Conservation (phyloP, 2,113 vertebrate genomes). For the Maylandia zebra region DNA sequence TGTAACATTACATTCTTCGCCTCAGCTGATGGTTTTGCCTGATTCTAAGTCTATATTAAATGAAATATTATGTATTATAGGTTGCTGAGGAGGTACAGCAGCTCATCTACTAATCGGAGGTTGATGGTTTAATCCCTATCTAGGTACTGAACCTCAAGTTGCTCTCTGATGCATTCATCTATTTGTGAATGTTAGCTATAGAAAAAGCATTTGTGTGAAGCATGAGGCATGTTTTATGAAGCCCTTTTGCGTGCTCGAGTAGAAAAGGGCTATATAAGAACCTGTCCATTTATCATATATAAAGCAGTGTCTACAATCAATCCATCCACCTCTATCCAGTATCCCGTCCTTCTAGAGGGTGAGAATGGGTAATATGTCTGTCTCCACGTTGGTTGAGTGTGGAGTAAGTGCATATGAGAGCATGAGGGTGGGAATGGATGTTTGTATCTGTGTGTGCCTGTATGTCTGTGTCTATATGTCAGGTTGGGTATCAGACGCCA, state of each 20-base stretch:
- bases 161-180: neutral
- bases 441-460: too few species aligned
- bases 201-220: neutral
- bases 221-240: neutral
- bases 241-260: neutral
- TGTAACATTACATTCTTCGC: neutral
- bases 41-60: neutral
- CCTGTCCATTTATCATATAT: neutral
- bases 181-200: neutral
- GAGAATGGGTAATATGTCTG: neutral
- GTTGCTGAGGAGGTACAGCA: neutral
- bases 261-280: neutral
- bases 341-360: neutral
- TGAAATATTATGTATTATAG: neutral
- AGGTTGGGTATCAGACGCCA: too few species aligned
- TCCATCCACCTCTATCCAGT: neutral
- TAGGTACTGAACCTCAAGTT: neutral
- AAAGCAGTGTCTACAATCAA: neutral
- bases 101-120: neutral
- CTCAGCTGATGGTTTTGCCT: neutral
- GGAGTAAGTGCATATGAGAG: too few species aligned
- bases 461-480: too few species aligned
- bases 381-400: too few species aligned
- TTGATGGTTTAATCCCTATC: neutral
- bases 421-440: too few species aligned